Base-by-base conservation (phyloP, 2,888 invertebrate species). In the Chrysolina americana region DNA sequence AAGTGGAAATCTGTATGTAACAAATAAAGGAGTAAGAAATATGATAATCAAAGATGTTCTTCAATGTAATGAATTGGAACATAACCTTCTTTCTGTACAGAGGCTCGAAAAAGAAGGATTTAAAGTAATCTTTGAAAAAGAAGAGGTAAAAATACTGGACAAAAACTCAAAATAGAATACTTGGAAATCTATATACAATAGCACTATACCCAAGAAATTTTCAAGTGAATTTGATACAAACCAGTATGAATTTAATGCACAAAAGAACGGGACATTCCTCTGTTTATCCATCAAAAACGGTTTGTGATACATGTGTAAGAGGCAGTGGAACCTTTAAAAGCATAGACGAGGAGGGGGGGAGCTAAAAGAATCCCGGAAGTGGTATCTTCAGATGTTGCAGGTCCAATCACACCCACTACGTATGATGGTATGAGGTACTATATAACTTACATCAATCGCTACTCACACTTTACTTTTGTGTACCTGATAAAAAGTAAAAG, bases 361-460 rank as follows among this genome's bases (percentile, higher is more conserved):
- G 28, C 28, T 28, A 5, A 28, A 28, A 28, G 28, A 28, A 28
- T 28, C 28, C 5, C 5, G 28, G 28, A 28, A 28, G 28, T 28
- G 28, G 28, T 28, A 28, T 28, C 28, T 28, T 28, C 28, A 28
- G 5, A 28, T 28, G 28, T 5, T 28, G 28, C 28, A 28, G 28
- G 28, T 28, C 5, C 28, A 28, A 28, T 28, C 5, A 28, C 28
- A 28, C 28, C 28, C 5, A 28, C 2, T 28, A 28, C 28, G 5
- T 28, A 28, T 28, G 83, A 74, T 53, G 64, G 72, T 63, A 80
- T 85, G 66, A 76, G 83, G 15, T 84, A 86, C 74, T 83, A 83
- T 79, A 81, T 84, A 8, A 28, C 81, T 4, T 85, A 86, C 81
- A 79, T 86, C 72, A 85, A 86, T 79, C 77, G 86, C 44, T 86